Base-by-base conservation (phyloP, 2,888 invertebrate species). In the Antheraea yamamai region DNA sequence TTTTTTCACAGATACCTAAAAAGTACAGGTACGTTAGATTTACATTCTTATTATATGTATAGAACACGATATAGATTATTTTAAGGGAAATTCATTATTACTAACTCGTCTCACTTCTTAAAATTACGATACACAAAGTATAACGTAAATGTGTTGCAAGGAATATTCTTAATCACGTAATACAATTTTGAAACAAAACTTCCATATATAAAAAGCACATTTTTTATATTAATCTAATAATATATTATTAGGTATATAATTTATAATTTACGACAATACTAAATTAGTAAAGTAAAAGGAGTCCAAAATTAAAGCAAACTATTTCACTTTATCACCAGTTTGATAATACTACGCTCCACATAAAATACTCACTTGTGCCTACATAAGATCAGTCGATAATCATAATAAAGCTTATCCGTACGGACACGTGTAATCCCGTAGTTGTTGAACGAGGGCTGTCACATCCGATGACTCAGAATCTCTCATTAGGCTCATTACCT, bases 391-490 rank as follows among this genome's bases (percentile, higher is more conserved):
- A 70, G 70, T 70, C 70, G n/a, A 70, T 70, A 70, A 39, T 84
- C 82, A 82, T 82, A 89, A 87, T 88, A 85, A 90, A 84, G 87
- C 89, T 90, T 88, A 90, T 89, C 88, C 80, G 81, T 85, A 85
- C 83, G 83, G 84, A 83, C 86, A 85, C 78, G 75, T 78, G 83
- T 89, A 89, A 91, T 89, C 89, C 89, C 80, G 79, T 80, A 84
- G 84, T 85, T 83, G n/a, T 79, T 76, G 78, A 76, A 74, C 75
- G 78, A 79, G 84, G 84, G 85, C 82, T 81, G 86, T 84, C 84
- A 82, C 83, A 82, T 83, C 82, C 83, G 80, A 83, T 84, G 81
- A 81, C 79, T 81, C 81, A 77, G 77, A 66, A 80, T 78, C 86
- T 88, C 87, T 74, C 76, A 75, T 26, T 58, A 64, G 26, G 55